Conservation (phyloP, 2,113 vertebrate genomes). For the Cochlearius cochlearius region DNA sequence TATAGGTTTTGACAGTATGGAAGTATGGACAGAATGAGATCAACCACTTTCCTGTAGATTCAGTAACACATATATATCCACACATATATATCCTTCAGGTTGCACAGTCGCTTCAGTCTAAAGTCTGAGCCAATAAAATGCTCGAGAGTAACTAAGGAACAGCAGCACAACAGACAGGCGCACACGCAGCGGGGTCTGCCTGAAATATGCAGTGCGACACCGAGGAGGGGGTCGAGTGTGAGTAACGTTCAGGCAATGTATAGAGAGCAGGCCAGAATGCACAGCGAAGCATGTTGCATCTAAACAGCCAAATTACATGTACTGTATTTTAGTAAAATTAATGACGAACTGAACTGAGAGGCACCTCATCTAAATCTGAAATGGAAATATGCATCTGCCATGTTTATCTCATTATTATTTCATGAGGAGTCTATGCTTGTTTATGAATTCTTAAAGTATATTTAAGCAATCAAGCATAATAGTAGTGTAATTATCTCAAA, state of each 20-base stretch:
- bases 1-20: not conserved
- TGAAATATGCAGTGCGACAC: not conserved
- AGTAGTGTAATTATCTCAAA: slow-evolving; percentile 63
- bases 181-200: not conserved
- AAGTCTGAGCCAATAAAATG: not conserved
- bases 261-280: not conserved
- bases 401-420: slow-evolving; percentile 64
- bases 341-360: not conserved
- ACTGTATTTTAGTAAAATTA: slow-evolving; percentile 33
- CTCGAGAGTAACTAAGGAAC: not conserved
- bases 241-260: not conserved
- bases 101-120: not conserved
- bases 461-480: slow-evolving; percentile 68
- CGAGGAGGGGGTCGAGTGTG: not conserved
- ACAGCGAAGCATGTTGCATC: not conserved
- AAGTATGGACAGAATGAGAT: not conserved
- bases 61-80: not conserved
- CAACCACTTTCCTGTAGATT: not conserved
- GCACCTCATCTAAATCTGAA: slow-evolving; percentile 46
- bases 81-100: not conserved
- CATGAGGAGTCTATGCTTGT: slow-evolving; percentile 57
- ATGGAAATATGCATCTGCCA: slow-evolving; percentile 40
- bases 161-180: rapidly evolving
- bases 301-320: slow-evolving; percentile 31
- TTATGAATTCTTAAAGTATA: slow-evolving; percentile 69